Conservation (phyloP, 2,113 vertebrate genomes). For the Lutjanus erythropterus region DNA sequence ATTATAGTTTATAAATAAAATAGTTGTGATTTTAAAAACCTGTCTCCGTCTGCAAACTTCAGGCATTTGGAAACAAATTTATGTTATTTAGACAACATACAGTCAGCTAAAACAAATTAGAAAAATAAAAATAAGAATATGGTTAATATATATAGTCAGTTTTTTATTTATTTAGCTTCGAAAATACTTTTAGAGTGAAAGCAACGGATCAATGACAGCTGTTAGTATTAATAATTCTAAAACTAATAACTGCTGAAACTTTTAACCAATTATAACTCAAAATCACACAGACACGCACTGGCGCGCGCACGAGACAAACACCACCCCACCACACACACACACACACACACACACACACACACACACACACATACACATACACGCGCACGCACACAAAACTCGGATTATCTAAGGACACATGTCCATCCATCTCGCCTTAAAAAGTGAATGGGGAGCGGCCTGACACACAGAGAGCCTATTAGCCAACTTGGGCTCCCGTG, state of each 20-base stretch:
- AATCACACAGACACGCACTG: background rate
- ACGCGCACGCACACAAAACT: constrained; percentile 20
- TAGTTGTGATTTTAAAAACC: constrained; percentile 2
- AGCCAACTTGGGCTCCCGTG: constrained; percentile 60
- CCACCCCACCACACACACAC: background rate
- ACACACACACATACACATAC: constrained; percentile 22
- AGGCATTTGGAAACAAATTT: background rate
- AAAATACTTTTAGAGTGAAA: background rate
- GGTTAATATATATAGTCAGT: rapidly evolving
- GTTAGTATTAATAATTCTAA: background rate
- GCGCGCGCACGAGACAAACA: background rate
- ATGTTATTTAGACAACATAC: too few relatives aligned
- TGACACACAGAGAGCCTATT: constrained; percentile 76
- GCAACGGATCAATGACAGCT: background rate
- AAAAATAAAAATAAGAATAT: background rate
- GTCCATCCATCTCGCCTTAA: constrained; percentile 67
- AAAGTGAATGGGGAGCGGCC: constrained; percentile 67
- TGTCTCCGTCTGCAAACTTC: constrained; percentile 25
- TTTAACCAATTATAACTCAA: background rate
- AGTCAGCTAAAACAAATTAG: background rate
- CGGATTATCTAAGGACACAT: constrained; percentile 74
- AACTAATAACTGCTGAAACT: background rate
- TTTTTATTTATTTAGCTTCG: background rate
- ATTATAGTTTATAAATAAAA: background rate
- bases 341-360: constrained; percentile 4